phyloP scores from a whole-genome alignment of 2,888 invertebrate species.

The Macrostomum cliftonense region DNA sequence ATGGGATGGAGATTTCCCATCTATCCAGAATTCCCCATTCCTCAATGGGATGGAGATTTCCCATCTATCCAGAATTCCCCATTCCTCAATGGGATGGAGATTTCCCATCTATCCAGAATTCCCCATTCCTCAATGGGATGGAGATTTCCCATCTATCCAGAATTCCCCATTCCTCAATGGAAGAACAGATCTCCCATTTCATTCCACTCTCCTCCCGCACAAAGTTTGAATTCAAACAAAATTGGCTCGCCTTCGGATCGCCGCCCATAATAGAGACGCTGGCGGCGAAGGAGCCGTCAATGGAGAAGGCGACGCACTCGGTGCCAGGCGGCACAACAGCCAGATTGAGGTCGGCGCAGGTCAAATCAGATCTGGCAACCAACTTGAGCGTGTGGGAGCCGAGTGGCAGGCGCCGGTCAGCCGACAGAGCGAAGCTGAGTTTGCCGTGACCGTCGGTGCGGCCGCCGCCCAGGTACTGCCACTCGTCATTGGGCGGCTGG shows the following conservation, averaged over 20 bases:
- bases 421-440: constrained; percentile 59
- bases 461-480: constrained; percentile 69
- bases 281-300: constrained; percentile 93
- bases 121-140: too few species aligned
- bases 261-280: constrained; percentile 86
- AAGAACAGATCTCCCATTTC: too few species aligned
- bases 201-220: too few species aligned
- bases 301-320: constrained; percentile 90
- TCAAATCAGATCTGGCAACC: constrained; percentile 78
- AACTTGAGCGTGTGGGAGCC: constrained; percentile 85
- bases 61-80: too few species aligned
- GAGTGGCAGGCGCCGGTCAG: constrained; percentile 63
- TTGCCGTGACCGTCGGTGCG: constrained; percentile 84
- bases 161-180: too few species aligned
- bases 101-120: too few species aligned
- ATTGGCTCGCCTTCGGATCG: constrained; percentile 56
- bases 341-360: constrained; percentile 77
- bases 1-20: too few species aligned
- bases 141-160: too few species aligned
- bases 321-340: constrained; percentile 87
- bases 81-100: too few species aligned
- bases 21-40: too few species aligned
- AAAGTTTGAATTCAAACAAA: too few species aligned
- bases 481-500: constrained; percentile 52
- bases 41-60: too few species aligned